A percentile compares a stretch with the other conserved stretches of the same genome.
Evolutionary conservation across 2,797 vertebrate species (phyloP).

Genomic region (Micromesistius poutassou): DNA sequence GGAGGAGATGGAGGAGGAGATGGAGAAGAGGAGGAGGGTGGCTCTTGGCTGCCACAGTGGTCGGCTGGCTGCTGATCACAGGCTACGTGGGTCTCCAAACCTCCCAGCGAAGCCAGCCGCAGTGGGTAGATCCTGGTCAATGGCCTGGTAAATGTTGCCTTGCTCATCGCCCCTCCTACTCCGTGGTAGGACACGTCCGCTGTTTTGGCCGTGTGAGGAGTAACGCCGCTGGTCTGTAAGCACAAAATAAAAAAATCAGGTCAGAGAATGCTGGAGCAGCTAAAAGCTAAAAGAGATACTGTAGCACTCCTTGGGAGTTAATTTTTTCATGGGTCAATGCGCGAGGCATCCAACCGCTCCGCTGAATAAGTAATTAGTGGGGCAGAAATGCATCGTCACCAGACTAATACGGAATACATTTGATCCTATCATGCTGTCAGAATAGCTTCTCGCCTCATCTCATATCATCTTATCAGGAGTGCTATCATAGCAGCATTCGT

Average conservation of each 20-base stretch:
- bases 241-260: neutral
- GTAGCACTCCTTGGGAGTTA: neutral
- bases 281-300: neutral
- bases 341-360: neutral
- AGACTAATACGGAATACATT: neutral
- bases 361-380: neutral
- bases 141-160: slow-evolving; percentile 31
- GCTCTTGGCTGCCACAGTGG: neutral
- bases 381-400: neutral
- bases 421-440: neutral
- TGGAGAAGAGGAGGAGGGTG: slow-evolving; percentile 21
- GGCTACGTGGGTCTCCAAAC: slow-evolving; percentile 41
- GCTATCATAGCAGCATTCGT: neutral
- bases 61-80: slow-evolving; percentile 59
- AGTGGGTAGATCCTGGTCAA: slow-evolving; percentile 26
- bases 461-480: neutral
- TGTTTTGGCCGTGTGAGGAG: neutral
- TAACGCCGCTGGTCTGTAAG: neutral
- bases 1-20: neutral
- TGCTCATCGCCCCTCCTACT: neutral
- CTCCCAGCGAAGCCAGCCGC: slow-evolving; percentile 30
- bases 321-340: neutral
- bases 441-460: neutral
- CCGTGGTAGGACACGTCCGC: neutral
- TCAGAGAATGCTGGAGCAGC: neutral